Base-by-base conservation (phyloP, 2,888 invertebrate species). In the Conus canariensis region DNA sequence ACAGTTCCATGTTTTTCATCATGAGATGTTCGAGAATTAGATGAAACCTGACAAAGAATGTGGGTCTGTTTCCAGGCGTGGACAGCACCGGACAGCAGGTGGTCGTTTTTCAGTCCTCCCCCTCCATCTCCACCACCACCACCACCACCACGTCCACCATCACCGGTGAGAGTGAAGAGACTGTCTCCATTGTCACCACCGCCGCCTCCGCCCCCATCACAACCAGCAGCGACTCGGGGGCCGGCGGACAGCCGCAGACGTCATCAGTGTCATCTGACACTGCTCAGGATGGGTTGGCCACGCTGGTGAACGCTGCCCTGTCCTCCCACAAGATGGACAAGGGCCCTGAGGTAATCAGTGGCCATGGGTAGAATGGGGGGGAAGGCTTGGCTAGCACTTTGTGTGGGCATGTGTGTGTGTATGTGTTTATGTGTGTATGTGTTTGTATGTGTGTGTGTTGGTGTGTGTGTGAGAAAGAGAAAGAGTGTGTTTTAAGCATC, bases 251-350 rank as follows among this genome's bases (percentile, higher is more conserved):
- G 19, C 12, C n/a, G 22, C 58, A 58, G 58, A 59, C 56, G 1
- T n/a, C 25, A 74, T 45, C 45, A 16, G 58, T 14, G 58, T 74
- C 59, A 16, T 30, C 56, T 14, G 58, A 64, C 45, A 45, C 30
- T 3, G 70, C 67, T 10, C 85, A 56, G 30, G 91, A 91, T 83
- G 92, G 90, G 6, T 83, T 92, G 22, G 90, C 90, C 22, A 90
- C 92, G 12, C 90, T 92, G 9, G 92, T 92, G 22, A 90, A 92
- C 90, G 92, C 90, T 80, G 92, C 92, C 8, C 88, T 92, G 22
- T 92, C 91, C 10, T 90, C 92, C 4, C 90, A 92, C 67, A 90
- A 91, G 60, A 91, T 90, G n/a, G 64, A 16, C n/a, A n/a, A 30
- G 14, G 25, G 19, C 4, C n/a, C 14, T 3, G 70, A 70, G 25